Conservation (phyloP, 2,113 vertebrate species). For the Tetrao urogallus region DNA sequence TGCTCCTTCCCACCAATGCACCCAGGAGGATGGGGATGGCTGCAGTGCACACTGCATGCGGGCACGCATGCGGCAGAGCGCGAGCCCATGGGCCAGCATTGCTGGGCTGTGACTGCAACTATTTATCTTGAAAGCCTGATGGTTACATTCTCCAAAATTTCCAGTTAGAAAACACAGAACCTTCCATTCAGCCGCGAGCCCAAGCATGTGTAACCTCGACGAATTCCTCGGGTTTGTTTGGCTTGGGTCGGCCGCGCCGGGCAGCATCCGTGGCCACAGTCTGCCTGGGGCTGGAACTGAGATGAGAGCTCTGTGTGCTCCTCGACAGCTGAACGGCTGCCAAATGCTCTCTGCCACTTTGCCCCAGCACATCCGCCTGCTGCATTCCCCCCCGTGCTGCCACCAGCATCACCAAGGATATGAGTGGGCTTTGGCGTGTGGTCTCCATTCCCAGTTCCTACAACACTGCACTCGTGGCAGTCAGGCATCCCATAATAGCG, state of each 20-base stretch:
- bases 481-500: neutral
- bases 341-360: neutral
- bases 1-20: neutral
- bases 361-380: slow-evolving; percentile 46
- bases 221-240: slow-evolving; percentile 68
- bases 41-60: neutral
- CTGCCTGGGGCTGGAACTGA: slow-evolving; percentile 8
- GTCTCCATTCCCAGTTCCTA: neutral
- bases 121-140: slow-evolving; percentile 54
- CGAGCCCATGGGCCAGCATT: slow-evolving; percentile 46
- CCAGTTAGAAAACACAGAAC: slow-evolving; percentile 75
- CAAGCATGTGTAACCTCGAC: slow-evolving; percentile 50
- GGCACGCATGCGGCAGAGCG: neutral
- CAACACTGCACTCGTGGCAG: neutral
- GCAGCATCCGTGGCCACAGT: neutral
- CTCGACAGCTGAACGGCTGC: neutral
- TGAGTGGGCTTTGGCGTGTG: neutral
- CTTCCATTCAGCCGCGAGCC: slow-evolving; percentile 64
- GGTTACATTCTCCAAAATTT: slow-evolving; percentile 68
- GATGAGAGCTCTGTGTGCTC: neutral
- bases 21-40: neutral
- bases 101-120: slow-evolving; percentile 57
- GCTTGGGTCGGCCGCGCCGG: rapidly evolving
- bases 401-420: neutral
- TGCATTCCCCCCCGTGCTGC: neutral